phyloP scores from a whole-genome alignment of 2,113 vertebrate genomes.

The Gavialis gangeticus region DNA sequence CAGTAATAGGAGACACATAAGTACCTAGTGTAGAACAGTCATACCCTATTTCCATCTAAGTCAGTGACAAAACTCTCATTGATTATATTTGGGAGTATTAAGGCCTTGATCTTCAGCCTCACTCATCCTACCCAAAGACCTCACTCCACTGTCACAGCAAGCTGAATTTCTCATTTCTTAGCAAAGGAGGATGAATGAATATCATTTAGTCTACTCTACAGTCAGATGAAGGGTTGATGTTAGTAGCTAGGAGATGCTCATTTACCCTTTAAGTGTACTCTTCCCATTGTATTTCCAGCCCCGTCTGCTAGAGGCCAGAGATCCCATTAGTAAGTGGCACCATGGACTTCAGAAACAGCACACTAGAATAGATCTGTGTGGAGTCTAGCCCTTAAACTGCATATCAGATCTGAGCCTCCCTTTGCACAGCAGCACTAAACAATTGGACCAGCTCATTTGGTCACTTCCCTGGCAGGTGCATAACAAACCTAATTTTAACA shows the following conservation, averaged over 20 bases:
- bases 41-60: not conserved
- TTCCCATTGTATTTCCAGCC: not conserved
- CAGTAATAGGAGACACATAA: not conserved
- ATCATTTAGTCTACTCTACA: not conserved
- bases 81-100: not conserved
- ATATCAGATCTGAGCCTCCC: not conserved
- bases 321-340: not conserved
- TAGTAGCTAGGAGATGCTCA: no score
- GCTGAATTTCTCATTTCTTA: not conserved
- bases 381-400: not conserved
- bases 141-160: not conserved
- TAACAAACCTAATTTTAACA: not conserved
- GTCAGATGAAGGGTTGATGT: not conserved
- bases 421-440: not conserved
- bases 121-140: not conserved
- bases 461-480: not conserved
- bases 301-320: not conserved
- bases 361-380: not conserved
- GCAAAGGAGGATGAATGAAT: not conserved
- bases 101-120: not conserved
- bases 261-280: not conserved
- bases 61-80: not conserved
- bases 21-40: not conserved
- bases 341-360: not conserved
- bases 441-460: not conserved